Evolutionary conservation across 2,797 vertebrate genomes (phyloP).

Genomic region (Podarcis siculus): DNA sequence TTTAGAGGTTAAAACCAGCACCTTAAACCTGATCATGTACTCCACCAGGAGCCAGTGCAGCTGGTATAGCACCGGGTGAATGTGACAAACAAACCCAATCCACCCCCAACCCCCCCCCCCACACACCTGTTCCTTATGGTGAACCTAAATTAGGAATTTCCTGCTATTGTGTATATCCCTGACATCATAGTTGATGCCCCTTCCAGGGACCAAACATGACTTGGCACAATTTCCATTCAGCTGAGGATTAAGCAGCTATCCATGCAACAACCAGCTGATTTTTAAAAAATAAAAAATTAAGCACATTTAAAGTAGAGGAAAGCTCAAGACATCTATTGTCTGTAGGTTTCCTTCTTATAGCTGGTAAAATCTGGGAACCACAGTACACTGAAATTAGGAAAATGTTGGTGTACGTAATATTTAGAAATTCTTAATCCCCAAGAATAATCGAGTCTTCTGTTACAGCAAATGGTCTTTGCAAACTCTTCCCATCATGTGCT

Average conservation of each 20-base stretch:
- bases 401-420: constrained; percentile 11
- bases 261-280: not conserved
- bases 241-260: not conserved
- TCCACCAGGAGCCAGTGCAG: no score
- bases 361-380: not conserved
- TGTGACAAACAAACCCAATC: no score
- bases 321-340: not conserved
- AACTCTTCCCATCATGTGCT: not conserved
- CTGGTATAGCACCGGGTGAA: no score
- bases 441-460: constrained; percentile 15
- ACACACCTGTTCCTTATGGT: no score
- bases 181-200: not conserved
- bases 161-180: not conserved
- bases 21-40: no score
- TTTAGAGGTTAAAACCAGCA: no score
- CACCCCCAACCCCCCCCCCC: no score
- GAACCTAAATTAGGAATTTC: no score
- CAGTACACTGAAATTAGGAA: not conserved
- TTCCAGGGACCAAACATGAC: not conserved
- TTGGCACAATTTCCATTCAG: not conserved
- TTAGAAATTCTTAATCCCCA: not conserved
- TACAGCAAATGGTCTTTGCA: constrained; percentile 32
- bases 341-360: not conserved
- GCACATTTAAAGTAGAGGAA: not conserved
- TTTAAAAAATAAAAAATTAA: not conserved